Base-by-base conservation (phyloP, 2,113 vertebrate genomes). In the Anguilla japonica region DNA sequence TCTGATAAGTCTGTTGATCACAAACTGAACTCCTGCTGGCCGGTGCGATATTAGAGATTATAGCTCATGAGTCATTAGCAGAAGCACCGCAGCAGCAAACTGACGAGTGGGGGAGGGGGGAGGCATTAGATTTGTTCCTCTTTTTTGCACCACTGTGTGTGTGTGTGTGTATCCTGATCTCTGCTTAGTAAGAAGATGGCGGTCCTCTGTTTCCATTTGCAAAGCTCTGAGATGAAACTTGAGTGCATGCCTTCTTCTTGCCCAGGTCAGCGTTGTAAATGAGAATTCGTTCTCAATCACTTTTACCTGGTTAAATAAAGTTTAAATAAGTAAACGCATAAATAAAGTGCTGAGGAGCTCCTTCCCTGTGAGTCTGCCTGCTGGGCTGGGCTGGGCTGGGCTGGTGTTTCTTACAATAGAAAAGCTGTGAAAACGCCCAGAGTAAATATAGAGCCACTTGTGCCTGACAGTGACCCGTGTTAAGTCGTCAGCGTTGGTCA, bases 21-120 rank as follows among this genome's bases (percentile, higher is more conserved):
- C 71, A 75, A 26, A 26, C 60, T 13, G 34, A 75, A 34, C 71
- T 75, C 39, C 40, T 46, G 80, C 80, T 81, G 39, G 40, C 4
- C 46, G 16, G n/a, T 14, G 41, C 1, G 26, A 46, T 41, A 46
- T 20, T 41, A 34, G 13, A n/a, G 41, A n/a, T 84, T 67, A 39
- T 34, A 78, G 29, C 43, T 41, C 41, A 84, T 81, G 63, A 84
- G n/a, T 84, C 67, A 46, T 39, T 26, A 84, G 41, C 41, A 81
- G 34, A 71, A 71, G n/a, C n/a, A 71, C 63, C 63, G 3, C 22
- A 3, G 22, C 63, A 8, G 26, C 63, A 71, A 71, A n/a, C 6
- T 71, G 63, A 71, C 1, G 20, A 3, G 57, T 14, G 60, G 60
- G 40, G 15, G 34, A 18, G 79, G 78, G 43, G 43, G 43, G 4